Conservation (phyloP, 2,113 vertebrate genomes). For the Archocentrus centrarchus region DNA sequence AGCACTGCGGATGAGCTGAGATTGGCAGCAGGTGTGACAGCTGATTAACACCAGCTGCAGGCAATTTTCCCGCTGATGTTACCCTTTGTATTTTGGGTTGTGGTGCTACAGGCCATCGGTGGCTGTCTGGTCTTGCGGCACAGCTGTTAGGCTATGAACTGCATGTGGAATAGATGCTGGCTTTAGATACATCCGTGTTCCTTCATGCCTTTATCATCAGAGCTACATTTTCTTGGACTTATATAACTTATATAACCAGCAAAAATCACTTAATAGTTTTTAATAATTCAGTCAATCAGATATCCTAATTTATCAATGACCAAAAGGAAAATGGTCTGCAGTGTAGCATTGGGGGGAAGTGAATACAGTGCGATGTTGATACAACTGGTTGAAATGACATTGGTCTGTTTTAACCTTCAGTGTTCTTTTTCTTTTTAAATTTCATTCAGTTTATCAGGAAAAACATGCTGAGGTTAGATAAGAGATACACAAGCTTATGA, state of each 20-base stretch:
- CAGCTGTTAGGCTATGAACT: background rate
- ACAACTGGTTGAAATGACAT: constrained; percentile 41
- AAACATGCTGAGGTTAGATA: constrained; percentile 58
- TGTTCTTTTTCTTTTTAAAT: constrained; percentile 35
- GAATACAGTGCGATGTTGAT: background rate
- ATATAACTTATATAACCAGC: background rate
- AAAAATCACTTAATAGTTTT: background rate
- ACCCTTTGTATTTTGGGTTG: background rate
- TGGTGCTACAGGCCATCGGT: background rate
- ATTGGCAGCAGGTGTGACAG: constrained; percentile 20
- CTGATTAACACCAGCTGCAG: constrained; percentile 13
- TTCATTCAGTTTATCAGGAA: constrained; percentile 54
- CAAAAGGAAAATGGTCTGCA: background rate
- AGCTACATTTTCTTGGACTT: background rate
- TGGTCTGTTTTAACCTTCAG: constrained; percentile 62
- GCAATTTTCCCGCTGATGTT: background rate
- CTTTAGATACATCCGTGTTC: background rate
- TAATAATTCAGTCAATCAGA: background rate
- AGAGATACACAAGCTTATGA: constrained; percentile 40
- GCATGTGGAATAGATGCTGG: too few relatives aligned
- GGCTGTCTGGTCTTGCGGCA: background rate
- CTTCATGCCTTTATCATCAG: background rate
- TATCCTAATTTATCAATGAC: background rate
- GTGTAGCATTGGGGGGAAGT: background rate
- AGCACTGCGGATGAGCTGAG: background rate